Evolutionary conservation across 2,113 vertebrate genomes (phyloP), one percentile per base, ranked within the genome.

Genomic region (Cnemophilus loriae): DNA sequence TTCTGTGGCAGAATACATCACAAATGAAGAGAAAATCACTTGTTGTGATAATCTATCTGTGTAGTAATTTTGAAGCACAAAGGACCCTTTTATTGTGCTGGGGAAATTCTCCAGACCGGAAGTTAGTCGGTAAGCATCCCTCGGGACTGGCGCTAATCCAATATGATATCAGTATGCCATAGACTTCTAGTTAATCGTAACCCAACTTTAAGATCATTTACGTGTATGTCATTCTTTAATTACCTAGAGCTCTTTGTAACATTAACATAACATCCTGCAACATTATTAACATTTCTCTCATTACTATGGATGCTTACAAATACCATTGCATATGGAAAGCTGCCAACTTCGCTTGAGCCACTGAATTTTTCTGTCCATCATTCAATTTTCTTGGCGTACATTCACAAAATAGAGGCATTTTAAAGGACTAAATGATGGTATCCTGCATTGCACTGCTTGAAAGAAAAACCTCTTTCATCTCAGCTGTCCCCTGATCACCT

Each of bases 191-290:
- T 82, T 90, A 95, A 83, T 69, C 64, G 69, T 63, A 93, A 89
- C 20, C 20, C 59, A 71, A 30, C 46, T 92, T 96, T 80, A 91
- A 94, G 70, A 59, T 87, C 28, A 91, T 90, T 96, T 95, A 78
- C 84, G 84, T 79, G 46, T 44, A 76, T 2, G 2, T 46, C 85
- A 75, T 96, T 97, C 35, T 76, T 90, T 95, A 94, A 96, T 95
- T 96, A 76, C 22, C 21, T 24, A 84, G 41, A 81, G n/a, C 11
- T 60, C 68, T 94, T 93, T 77, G 47, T 76, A 95, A 61, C 1
- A 4, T 61, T 89, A 93, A 22, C 35, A 74, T 49, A 83, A 84
- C 50, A 85, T 57, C 71, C 15, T 10, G 41, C 50, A 95, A 63
- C 83, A 73, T 65, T 91, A 91, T 84, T 91, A 60, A 78, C 28